Percentiles rank a stretch among this genome's conserved stretches.
Evolutionary conservation across 2,797 vertebrate species (phyloP).

Genomic region (Sus cebifrons): DNA sequence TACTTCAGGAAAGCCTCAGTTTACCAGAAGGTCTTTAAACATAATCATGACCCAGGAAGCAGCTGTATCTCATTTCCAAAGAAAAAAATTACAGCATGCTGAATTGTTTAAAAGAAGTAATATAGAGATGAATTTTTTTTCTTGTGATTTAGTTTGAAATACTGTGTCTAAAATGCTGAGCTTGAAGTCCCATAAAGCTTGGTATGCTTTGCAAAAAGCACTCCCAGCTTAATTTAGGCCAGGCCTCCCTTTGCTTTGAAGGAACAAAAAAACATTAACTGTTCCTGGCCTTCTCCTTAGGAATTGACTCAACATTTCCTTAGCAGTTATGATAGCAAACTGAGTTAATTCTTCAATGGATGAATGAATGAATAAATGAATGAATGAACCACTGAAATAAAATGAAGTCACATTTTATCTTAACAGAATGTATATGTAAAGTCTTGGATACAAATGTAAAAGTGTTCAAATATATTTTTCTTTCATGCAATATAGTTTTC

Average conservation of each 20-base stretch:
- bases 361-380: neutral
- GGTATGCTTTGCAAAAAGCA: conserved; percentile 89
- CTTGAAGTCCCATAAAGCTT: conserved; percentile 91
- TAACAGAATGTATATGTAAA: neutral
- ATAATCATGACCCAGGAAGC: conserved; percentile 87
- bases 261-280: conserved; percentile 88
- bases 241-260: conserved; percentile 90
- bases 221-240: conserved; percentile 90
- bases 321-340: conserved; percentile 62
- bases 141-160: conserved; percentile 91
- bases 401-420: neutral
- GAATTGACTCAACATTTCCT: conserved; percentile 74
- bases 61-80: conserved; percentile 90
- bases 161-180: conserved; percentile 88
- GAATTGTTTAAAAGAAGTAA: conserved; percentile 90
- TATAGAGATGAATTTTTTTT: conserved; percentile 87
- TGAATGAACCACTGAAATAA: neutral
- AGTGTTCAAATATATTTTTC: conserved; percentile 32
- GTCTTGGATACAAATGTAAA: neutral
- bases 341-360: conserved; percentile 23
- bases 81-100: conserved; percentile 87
- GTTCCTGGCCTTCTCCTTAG: conserved; percentile 86
- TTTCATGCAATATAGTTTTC: neutral
- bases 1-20: conserved; percentile 85
- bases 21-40: conserved; percentile 86